Evolutionary conservation across 2,113 vertebrate species (phyloP), one percentile per base, ranked within the genome.

Genomic region (Hippocampus mohnikei): DNA sequence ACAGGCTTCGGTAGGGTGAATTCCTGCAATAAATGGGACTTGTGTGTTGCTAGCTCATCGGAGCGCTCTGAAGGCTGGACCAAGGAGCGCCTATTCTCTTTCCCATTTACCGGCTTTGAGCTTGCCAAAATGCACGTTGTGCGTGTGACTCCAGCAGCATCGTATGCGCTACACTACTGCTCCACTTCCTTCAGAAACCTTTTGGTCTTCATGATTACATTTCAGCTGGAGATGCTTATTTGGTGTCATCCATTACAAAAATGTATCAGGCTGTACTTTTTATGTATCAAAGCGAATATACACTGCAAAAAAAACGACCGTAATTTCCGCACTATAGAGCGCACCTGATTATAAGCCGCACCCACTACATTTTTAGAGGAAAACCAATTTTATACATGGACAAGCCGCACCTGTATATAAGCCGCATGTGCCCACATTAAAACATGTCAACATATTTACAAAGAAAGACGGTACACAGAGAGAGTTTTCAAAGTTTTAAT

Each of bases 21-120:
- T 70, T 85, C 88, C 74, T 71, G 80, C 90, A 91, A 91, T 91
- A 91, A 90, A 81, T 61, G 62, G 18, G 27, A 61, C n/a, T 42
- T 64, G 52, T 65, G 64, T 33, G 16, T 71, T 37, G 20, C 2
- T 18, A 18, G 15, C 27, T 60, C 58, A 61, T 66, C 20, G 20
- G 66, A 18, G 40, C 60, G 53, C 55, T 60, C 21, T 66, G 66
- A 50, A 27, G 46, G 33, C 72, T 55, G 55, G 41, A 29, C 44
- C 3, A 29, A 11, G 64, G 23, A 25, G 37, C 37, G 20, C 18
- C 21, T 20, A 13, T 25, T 60, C 58, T 29, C 27, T 60, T 60
- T 27, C 25, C 72, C 40, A 72, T 33, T 42, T 25, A 77, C 79
- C 65, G 59, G 72, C 33, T 75, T 75, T 75, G 64, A 68, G 65